Conservation (phyloP, 2,888 invertebrate genomes). For the Oligia fasciuncula region DNA sequence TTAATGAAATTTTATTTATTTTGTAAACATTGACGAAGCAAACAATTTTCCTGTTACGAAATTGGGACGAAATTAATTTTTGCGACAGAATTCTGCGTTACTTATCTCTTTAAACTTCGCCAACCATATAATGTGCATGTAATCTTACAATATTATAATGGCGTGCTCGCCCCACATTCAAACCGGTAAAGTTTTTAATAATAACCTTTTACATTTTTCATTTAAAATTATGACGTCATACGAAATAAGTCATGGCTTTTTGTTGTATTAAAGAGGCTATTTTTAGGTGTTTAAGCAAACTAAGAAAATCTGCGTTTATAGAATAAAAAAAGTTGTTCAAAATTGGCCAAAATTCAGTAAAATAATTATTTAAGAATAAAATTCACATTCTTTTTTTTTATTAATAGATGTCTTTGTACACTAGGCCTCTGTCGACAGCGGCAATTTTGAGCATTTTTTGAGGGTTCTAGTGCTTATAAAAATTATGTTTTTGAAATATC, state of each 20-base stretch:
- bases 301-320: not conserved
- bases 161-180: slow-evolving; percentile 57
- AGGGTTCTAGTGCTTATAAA: too few relatives aligned
- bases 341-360: not conserved
- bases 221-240: slow-evolving; percentile 58
- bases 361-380: not conserved
- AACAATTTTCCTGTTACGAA: slow-evolving; percentile 37
- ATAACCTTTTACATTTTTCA: slow-evolving; percentile 65
- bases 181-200: slow-evolving; percentile 59
- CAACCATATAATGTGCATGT: slow-evolving; percentile 41
- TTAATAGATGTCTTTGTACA: too few relatives aligned
- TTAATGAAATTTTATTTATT: slow-evolving; percentile 10
- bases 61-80: slow-evolving; percentile 23
- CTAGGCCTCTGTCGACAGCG: too few relatives aligned
- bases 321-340: not conserved
- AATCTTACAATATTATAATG: slow-evolving; percentile 56
- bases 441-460: too few relatives aligned
- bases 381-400: not conserved
- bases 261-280: slow-evolving; percentile 14
- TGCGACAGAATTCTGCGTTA: slow-evolving; percentile 17
- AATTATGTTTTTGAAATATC: too few relatives aligned
- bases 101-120: slow-evolving; percentile 35
- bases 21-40: slow-evolving; percentile 9
- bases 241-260: slow-evolving; percentile 43
- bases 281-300: not conserved